phyloP scores from a whole-genome alignment of 2,888 invertebrate species.

The Epirrhoe alternata region DNA sequence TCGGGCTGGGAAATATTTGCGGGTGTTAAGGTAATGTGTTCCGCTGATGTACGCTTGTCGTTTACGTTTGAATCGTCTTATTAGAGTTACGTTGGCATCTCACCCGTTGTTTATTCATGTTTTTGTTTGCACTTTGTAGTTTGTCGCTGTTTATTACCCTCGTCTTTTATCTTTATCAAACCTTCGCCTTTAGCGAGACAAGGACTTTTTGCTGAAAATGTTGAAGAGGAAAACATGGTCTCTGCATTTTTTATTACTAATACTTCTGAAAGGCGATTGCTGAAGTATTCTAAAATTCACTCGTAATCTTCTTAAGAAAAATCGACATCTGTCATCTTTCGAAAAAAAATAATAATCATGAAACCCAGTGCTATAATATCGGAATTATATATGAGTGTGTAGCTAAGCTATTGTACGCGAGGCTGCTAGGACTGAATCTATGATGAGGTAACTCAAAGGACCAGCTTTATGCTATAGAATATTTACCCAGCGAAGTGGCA shows the following conservation, averaged over 20 bases:
- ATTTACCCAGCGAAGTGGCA: slow-evolving; percentile 22
- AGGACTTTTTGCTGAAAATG: not conserved
- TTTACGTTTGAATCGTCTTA: slow-evolving; percentile 63
- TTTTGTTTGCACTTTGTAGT: slow-evolving; percentile 40
- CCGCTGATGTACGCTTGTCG: slow-evolving; percentile 63
- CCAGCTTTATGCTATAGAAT: slow-evolving; percentile 19
- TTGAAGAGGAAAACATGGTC: too few species aligned
- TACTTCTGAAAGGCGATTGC: too few species aligned
- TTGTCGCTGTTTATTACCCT: slow-evolving; percentile 24
- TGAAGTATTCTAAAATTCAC: too few species aligned
- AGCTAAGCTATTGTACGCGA: not conserved
- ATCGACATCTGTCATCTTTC: not conserved
- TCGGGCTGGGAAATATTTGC: slow-evolving; percentile 71
- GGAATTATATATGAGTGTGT: not conserved
- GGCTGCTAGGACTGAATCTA: not conserved
- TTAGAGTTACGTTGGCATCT: slow-evolving; percentile 48
- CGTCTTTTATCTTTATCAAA: slow-evolving; percentile 12
- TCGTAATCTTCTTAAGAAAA: too few species aligned
- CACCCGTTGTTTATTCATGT: slow-evolving; percentile 40
- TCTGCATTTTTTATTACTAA: too few species aligned
- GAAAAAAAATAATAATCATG: not conserved
- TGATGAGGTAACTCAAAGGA: slow-evolving; percentile 25
- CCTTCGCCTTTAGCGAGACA: not conserved
- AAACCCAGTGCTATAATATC: not conserved
- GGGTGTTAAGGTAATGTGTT: slow-evolving; percentile 66